Conservation (phyloP, 1,140 invertebrate genomes). For the Diploscapter pachys region DNA sequence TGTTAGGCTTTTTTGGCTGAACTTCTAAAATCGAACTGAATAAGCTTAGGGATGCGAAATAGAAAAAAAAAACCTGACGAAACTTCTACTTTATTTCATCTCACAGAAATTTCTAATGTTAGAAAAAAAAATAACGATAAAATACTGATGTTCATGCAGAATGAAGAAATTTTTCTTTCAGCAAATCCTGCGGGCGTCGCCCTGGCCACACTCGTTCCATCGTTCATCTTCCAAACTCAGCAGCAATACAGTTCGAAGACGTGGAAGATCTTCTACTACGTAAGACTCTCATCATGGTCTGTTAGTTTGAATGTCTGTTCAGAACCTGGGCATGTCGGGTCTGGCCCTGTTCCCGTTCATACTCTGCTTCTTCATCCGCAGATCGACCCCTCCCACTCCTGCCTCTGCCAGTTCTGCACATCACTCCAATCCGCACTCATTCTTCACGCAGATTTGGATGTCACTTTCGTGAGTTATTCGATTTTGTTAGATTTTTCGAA, state of each 20-base stretch:
- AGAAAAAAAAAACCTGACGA: slow-evolving; percentile 18
- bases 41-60: slow-evolving; percentile 15
- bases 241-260: slow-evolving; percentile 26
- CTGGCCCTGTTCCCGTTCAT: slow-evolving; percentile 1
- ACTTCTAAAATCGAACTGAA: too few species aligned
- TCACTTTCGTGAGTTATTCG: too few species aligned
- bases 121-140: neutral
- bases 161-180: slow-evolving; percentile 25
- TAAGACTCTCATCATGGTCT: slow-evolving; percentile 2
- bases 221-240: slow-evolving; percentile 42
- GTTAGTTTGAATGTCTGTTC: neutral
- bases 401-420: too few species aligned
- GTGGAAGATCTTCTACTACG: slow-evolving; percentile 37
- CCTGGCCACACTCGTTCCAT: slow-evolving; percentile 51
- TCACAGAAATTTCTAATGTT: neutral
- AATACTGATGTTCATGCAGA: too few species aligned
- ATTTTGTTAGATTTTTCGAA: too few species aligned
- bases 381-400: too few species aligned
- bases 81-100: slow-evolving; percentile 5
- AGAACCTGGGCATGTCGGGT: slow-evolving; percentile 17
- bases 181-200: slow-evolving; percentile 57
- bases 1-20: too few species aligned
- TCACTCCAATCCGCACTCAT: too few species aligned
- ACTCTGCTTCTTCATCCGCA: too few species aligned
- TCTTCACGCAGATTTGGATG: too few species aligned